A percentile compares a stretch with the other conserved stretches of the same genome.
Conservation (phyloP, 2,797 vertebrate species). For the Muscicapa striata region DNA sequence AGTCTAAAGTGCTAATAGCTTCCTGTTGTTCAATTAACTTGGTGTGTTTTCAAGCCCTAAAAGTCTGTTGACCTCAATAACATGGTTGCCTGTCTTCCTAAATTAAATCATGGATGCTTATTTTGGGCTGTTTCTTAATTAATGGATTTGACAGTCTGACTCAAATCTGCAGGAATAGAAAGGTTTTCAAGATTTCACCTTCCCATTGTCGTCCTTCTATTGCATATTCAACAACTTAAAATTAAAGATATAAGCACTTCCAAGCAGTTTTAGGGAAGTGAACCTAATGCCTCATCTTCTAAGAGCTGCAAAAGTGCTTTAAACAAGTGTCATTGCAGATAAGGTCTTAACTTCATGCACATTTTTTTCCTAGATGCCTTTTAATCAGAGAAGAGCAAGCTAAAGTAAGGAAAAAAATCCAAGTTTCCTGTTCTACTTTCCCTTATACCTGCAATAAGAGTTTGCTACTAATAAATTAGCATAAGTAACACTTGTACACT, state of each 20-base stretch:
- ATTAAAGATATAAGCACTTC: neutral
- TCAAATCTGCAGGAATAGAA: neutral
- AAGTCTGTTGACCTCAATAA: slow-evolving; percentile 39
- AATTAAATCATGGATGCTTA: slow-evolving; percentile 33
- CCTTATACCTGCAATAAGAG: neutral
- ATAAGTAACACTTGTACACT: neutral
- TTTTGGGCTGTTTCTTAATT: slow-evolving; percentile 44
- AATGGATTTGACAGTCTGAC: neutral
- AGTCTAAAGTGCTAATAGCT: slow-evolving; percentile 48
- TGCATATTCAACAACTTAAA: neutral
- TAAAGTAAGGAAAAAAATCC: neutral
- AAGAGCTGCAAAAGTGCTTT: neutral
- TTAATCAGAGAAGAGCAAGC: neutral
- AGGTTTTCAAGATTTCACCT: neutral
- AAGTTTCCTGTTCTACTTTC: neutral
- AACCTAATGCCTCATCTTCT: neutral
- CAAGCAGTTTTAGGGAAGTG: neutral
- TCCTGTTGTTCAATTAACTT: slow-evolving; percentile 60
- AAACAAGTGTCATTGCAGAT: neutral
- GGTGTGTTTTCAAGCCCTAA: slow-evolving; percentile 38
- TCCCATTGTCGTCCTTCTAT: neutral
- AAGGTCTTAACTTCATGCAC: neutral
- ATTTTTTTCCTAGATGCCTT: neutral
- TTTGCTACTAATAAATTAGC: neutral
- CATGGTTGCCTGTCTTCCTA: neutral